A percentile compares a stretch with the other conserved stretches of the same genome.
These are phyloP conservation scores for Manduca sexta DNA, from an alignment of 1,140 invertebrate species.

Conservation along the genomic window DNA sequence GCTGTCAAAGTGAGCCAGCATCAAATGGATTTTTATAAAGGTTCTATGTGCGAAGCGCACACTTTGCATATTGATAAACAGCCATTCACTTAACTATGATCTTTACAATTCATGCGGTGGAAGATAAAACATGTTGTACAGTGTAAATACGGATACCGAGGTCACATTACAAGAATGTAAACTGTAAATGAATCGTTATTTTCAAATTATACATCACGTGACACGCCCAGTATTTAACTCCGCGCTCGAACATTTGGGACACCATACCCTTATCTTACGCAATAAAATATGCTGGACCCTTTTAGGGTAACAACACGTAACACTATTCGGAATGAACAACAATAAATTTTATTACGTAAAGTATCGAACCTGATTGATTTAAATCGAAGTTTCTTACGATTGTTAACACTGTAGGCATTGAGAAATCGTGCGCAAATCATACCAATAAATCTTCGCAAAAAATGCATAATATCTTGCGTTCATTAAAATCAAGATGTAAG, in stretches of 20 bases:
- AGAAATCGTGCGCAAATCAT: too few species aligned
- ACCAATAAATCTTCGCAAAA: too few species aligned
- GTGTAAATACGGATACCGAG: slow-evolving; percentile 4
- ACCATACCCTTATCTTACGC: slow-evolving; percentile 2
- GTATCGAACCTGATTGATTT: slow-evolving; percentile 3
- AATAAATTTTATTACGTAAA: slow-evolving; percentile 12
- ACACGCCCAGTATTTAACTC: not conserved
- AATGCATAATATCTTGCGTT: too few species aligned
- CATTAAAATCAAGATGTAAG: too few species aligned
- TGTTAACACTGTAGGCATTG: too few species aligned
- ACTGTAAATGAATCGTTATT: not conserved
- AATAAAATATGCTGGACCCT: slow-evolving; percentile 17
- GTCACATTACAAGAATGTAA: slow-evolving; percentile 2
- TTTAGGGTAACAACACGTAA: not conserved
- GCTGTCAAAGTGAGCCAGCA: too few species aligned
- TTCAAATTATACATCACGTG: slow-evolving; percentile 3
- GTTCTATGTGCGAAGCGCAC: not conserved
- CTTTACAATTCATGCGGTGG: not conserved
- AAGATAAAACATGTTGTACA: slow-evolving; percentile 6
- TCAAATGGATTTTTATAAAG: too few species aligned
- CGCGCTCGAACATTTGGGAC: not conserved
- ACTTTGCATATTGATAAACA: not conserved
- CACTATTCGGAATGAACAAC: slow-evolving; percentile 9
- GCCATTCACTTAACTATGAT: not conserved
- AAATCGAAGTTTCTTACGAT: not conserved